Evolutionary conservation across 1,140 invertebrate genomes (phyloP).

Genomic region (Drosophila simulans): DNA sequence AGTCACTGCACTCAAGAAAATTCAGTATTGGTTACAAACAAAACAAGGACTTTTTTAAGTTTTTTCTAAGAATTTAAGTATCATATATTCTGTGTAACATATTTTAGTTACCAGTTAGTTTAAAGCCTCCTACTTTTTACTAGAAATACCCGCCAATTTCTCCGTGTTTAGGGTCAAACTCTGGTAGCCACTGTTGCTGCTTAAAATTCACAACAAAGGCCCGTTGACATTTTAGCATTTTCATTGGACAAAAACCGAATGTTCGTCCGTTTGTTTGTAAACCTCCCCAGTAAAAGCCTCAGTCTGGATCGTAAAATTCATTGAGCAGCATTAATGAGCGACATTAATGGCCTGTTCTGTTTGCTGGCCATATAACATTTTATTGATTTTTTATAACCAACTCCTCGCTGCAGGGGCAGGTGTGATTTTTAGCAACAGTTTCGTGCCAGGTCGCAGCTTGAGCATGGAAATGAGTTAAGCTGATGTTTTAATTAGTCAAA

Average conservation of each 20-base stretch:
- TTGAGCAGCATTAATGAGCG: constrained; percentile 82
- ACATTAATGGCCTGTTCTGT: constrained; percentile 79
- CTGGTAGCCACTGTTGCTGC: constrained; percentile 28
- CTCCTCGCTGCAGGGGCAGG: constrained; percentile 56
- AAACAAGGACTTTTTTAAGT: neutral
- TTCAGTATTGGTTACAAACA: neutral
- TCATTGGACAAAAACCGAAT: constrained; percentile 38
- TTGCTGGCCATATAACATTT: constrained; percentile 67
- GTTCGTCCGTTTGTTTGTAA: constrained; percentile 17
- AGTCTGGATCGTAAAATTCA: constrained; percentile 72
- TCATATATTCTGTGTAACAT: too few species aligned
- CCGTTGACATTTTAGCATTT: constrained; percentile 61
- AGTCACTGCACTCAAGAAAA: constrained; percentile 29
- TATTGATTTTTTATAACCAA: constrained; percentile 71
- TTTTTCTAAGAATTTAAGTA: neutral
- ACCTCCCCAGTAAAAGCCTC: constrained; percentile 2
- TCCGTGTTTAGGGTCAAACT: constrained; percentile 23
- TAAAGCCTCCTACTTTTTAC: neutral
- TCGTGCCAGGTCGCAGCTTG: constrained; percentile 57
- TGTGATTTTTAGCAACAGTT: constrained; percentile 83
- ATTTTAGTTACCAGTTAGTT: neutral
- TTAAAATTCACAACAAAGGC: constrained; percentile 72
- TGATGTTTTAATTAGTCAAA: constrained; percentile 82
- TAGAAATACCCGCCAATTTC: constrained; percentile 13
- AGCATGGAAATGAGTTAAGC: constrained; percentile 68